phyloP scores from a whole-genome alignment of 92 coral and sea anemone species.

The Zoanthus sociatus region DNA sequence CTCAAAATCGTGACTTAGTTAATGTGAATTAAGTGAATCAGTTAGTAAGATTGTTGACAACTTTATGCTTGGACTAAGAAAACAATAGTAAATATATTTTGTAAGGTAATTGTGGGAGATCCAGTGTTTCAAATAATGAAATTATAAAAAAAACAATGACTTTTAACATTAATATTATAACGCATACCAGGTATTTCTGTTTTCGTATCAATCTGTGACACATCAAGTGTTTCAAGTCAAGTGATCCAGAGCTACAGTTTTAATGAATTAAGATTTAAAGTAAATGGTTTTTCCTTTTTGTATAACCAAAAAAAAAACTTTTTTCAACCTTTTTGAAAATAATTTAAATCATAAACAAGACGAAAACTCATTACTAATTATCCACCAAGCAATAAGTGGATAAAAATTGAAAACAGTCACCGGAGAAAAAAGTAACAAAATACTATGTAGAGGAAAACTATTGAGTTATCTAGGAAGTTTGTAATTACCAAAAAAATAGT shows the following conservation, averaged over 20 bases:
- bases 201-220: background rate
- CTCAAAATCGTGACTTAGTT: too few relatives aligned
- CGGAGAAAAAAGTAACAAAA: background rate
- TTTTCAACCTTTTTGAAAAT: background rate
- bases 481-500: background rate
- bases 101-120: too few relatives aligned
- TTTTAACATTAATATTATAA: background rate
- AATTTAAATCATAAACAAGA: background rate
- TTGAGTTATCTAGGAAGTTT: background rate
- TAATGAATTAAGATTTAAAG: background rate
- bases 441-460: background rate
- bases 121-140: too few relatives aligned
- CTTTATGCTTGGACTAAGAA: too few relatives aligned
- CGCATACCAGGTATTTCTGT: background rate
- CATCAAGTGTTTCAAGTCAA: background rate
- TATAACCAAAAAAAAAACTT: background rate
- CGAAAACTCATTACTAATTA: background rate
- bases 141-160: too few relatives aligned
- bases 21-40: too few relatives aligned
- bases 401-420: too few relatives aligned
- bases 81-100: too few relatives aligned
- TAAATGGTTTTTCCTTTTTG: background rate
- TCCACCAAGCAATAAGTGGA: background rate
- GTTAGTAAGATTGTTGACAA: too few relatives aligned
- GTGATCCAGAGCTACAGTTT: background rate